Conservation (phyloP, 2,113 vertebrate species). For the Gambusia affinis region DNA sequence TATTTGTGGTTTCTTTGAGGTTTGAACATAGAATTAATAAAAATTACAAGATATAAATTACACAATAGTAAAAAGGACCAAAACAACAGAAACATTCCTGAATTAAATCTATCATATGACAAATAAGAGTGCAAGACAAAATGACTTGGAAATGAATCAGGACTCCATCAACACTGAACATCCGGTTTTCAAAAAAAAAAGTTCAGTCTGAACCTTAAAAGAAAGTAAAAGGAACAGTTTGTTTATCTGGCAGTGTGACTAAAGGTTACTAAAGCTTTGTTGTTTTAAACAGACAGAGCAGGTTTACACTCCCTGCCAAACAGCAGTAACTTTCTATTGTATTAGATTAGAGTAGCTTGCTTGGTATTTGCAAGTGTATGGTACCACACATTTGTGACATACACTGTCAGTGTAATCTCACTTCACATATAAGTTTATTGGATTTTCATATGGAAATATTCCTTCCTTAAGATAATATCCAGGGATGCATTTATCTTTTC, state of each 20-base stretch:
- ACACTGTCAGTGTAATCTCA: no score
- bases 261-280: not conserved
- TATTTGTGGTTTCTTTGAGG: conserved; percentile 5
- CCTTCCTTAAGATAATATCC: not conserved
- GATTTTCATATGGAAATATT: not conserved
- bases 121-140: not conserved
- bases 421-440: not conserved
- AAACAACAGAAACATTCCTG: not conserved
- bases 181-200: not conserved
- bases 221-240: not conserved
- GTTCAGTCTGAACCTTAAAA: not conserved
- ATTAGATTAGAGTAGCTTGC: not conserved
- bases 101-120: not conserved
- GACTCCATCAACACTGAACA: no score
- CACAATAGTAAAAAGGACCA: not conserved
- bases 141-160: not conserved
- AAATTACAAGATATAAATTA: not conserved
- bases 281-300: not conserved
- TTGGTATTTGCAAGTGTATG: not conserved
- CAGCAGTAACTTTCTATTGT: not conserved
- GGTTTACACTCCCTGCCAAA: not conserved
- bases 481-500: not conserved
- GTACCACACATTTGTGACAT: not conserved
- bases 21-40: not conserved
- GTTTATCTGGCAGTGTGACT: not conserved